phyloP scores from a whole-genome alignment of 2,888 invertebrate species.

The Eupeodes latifasciatus region DNA sequence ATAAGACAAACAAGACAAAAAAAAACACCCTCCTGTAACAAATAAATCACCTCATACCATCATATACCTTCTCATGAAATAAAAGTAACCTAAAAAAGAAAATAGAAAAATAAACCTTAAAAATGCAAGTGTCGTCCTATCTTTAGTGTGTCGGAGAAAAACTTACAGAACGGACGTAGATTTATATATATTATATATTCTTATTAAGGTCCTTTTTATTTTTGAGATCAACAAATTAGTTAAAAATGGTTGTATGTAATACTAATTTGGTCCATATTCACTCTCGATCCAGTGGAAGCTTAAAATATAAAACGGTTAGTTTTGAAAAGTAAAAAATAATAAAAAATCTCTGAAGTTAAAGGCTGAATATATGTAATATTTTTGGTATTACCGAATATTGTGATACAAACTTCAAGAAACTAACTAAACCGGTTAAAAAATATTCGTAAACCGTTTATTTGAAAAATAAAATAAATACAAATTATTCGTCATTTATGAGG shows the following conservation, averaged over 20 bases:
- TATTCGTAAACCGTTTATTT: no score
- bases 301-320: conserved; percentile 82
- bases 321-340: background rate
- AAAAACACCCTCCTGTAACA: conserved; percentile 28
- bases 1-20: conserved; percentile 53
- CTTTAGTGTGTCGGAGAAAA: conserved; percentile 57
- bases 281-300: conserved; percentile 81
- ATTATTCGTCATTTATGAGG: background rate
- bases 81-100: conserved; percentile 27
- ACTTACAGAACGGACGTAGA: conserved; percentile 46
- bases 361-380: background rate
- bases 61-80: background rate
- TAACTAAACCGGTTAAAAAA: background rate
- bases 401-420: background rate
- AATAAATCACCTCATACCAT: conserved; percentile 5
- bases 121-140: conserved; percentile 54
- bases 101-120: conserved; percentile 51
- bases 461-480: background rate
- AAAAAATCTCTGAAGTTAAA: background rate
- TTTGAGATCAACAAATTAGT: conserved; percentile 4
- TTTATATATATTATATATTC: no score
- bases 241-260: conserved; percentile 81
- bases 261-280: conserved; percentile 81
- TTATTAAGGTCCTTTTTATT: background rate
- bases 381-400: background rate